A percentile compares a stretch with the other conserved stretches of the same genome.
These are phyloP conservation scores for Cyaniris semiargus DNA, from an alignment of 2,888 invertebrate species.

Conservation along the genomic window DNA sequence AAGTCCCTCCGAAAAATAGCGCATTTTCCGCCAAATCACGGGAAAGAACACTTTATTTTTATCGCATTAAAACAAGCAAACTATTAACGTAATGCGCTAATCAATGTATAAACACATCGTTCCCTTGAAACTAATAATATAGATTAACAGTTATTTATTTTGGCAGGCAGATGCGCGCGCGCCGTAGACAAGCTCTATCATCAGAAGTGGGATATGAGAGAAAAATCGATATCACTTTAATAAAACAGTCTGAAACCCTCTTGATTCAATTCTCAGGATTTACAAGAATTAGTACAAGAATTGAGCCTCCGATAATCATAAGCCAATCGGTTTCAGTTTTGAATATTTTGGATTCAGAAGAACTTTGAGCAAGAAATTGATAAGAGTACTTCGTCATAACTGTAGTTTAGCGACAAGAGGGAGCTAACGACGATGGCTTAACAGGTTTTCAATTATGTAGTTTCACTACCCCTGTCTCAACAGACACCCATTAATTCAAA, in stretches of 20 bases:
- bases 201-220: conserved; percentile 45
- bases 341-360: background rate
- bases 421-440: background rate
- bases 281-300: too few species aligned
- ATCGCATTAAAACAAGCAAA: conserved; percentile 15
- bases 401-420: background rate
- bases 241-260: background rate
- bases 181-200: conserved; percentile 72
- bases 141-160: conserved; percentile 70
- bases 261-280: too few species aligned
- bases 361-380: background rate
- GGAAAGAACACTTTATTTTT: conserved; percentile 8
- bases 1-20: background rate
- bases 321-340: background rate
- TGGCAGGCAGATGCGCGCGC: conserved; percentile 69
- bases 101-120: conserved; percentile 14
- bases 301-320: background rate
- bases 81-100: conserved; percentile 28
- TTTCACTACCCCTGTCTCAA: background rate
- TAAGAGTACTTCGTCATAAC: background rate
- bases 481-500: background rate
- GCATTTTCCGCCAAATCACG: background rate
- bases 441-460: background rate
- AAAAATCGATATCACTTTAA: conserved; percentile 29
- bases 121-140: conserved; percentile 40